Evolutionary conservation across 2,113 vertebrate genomes (phyloP).

Genomic region (Anolis carolinensis): DNA sequence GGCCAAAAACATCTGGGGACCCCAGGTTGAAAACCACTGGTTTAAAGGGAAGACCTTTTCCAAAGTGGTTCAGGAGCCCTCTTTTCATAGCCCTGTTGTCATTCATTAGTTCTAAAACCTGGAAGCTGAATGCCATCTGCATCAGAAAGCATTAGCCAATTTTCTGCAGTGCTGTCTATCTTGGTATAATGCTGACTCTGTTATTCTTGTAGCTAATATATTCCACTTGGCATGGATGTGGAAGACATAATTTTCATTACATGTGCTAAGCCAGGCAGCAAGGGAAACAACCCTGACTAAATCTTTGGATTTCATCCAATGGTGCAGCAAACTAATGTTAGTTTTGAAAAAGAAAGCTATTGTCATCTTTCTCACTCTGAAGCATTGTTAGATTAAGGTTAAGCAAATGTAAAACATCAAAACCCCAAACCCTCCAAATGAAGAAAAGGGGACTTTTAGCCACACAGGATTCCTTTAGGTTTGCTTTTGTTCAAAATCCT

Average conservation of each 20-base stretch:
- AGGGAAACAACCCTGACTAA: conserved; percentile 72
- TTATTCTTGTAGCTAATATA: conserved; percentile 65
- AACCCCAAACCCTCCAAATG: conserved; percentile 7
- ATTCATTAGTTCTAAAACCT: conserved; percentile 53
- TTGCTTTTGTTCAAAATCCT: conserved; percentile 25
- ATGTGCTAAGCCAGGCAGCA: conserved; percentile 72
- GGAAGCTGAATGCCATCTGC: conserved; percentile 51
- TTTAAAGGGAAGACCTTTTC: neutral
- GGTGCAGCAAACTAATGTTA: conserved; percentile 73
- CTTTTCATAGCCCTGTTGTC: conserved; percentile 29
- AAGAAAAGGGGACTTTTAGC: conserved; percentile 51
- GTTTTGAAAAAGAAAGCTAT: conserved; percentile 68
- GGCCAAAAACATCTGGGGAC: too few species aligned
- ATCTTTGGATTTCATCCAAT: conserved; percentile 73
- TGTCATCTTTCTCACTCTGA: conserved; percentile 58
- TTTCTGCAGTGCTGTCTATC: conserved; percentile 68
- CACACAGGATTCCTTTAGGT: conserved; percentile 43
- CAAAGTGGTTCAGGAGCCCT: neutral
- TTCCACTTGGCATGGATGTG: conserved; percentile 69
- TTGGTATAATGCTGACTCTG: conserved; percentile 73
- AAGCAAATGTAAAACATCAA: conserved; percentile 17
- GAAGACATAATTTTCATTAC: conserved; percentile 73
- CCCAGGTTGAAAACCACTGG: too few species aligned
- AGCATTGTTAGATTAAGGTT: conserved; percentile 42
- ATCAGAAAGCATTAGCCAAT: conserved; percentile 44